Conservation (phyloP, 2,888 invertebrate genomes). For the Drosophila paracracens region DNA sequence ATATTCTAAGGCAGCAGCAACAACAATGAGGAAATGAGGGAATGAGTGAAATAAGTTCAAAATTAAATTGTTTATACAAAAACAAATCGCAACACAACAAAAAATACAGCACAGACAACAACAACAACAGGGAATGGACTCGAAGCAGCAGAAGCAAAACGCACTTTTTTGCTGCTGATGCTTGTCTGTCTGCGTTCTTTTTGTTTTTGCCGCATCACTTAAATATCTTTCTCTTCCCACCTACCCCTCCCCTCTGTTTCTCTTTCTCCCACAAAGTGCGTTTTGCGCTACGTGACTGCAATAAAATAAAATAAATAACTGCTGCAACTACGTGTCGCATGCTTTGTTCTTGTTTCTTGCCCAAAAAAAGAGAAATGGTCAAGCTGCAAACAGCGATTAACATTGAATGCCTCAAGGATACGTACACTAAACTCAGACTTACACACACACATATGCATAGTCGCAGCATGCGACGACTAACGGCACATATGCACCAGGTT, state of each 20-base stretch:
- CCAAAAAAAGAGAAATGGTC: slow-evolving; percentile 45
- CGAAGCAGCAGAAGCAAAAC: slow-evolving; percentile 24
- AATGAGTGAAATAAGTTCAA: slow-evolving; percentile 51
- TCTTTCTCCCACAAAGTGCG: slow-evolving; percentile 19
- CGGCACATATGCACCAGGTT: slow-evolving; percentile 35
- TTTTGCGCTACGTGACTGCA: slow-evolving; percentile 68
- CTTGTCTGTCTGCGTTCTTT: slow-evolving; percentile 49
- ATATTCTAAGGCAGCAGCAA: slow-evolving; percentile 54
- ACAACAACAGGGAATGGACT: slow-evolving; percentile 16
- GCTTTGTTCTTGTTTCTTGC: slow-evolving; percentile 25
- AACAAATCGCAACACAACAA: slow-evolving; percentile 3
- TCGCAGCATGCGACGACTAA: slow-evolving; percentile 44
- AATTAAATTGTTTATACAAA: slow-evolving; percentile 68
- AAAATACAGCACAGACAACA: slow-evolving; percentile 17
- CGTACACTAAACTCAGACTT: slow-evolving; percentile 1
- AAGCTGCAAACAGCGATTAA: slow-evolving; percentile 27
- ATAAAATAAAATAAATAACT: slow-evolving; percentile 65
- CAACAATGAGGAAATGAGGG: slow-evolving; percentile 12
- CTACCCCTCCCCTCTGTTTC: neutral
- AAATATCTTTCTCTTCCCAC: slow-evolving; percentile 25
- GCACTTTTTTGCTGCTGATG: slow-evolving; percentile 46
- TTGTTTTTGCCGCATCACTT: slow-evolving; percentile 59
- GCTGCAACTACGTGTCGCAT: slow-evolving; percentile 73
- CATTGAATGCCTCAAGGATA: slow-evolving; percentile 54
- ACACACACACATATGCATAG: neutral